phyloP scores from a whole-genome alignment of 2,888 invertebrate species.

The Lottia gigantea region DNA sequence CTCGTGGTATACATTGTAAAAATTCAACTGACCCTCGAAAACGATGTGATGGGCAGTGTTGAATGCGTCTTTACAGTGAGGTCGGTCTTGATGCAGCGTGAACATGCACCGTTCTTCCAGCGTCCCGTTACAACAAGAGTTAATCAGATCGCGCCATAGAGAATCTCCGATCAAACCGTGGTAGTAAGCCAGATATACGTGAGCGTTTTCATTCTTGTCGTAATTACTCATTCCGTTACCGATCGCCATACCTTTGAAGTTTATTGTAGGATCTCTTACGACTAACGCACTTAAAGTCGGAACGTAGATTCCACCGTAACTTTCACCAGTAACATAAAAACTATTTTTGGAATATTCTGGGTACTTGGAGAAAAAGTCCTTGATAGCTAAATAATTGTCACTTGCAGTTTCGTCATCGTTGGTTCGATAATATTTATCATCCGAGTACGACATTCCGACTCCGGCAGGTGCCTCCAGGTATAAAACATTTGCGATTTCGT shows the following conservation, averaged over 20 bases:
- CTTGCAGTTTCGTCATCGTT: conserved; percentile 67
- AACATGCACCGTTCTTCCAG: conserved; percentile 5
- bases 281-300: conserved; percentile 68
- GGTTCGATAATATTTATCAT: conserved; percentile 67
- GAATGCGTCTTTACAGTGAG: not conserved
- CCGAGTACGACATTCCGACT: conserved; percentile 71
- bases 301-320: conserved; percentile 71
- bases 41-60: not conserved
- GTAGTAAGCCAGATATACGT: conserved; percentile 67
- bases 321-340: conserved; percentile 71
- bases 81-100: not conserved
- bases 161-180: conserved; percentile 66
- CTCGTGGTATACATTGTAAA: not conserved
- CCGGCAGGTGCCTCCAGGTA: conserved; percentile 71
- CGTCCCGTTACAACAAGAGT: conserved; percentile 43
- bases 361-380: conserved; percentile 69
- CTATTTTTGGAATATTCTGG: conserved; percentile 67
- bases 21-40: not conserved
- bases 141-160: conserved; percentile 30
- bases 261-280: conserved; percentile 58
- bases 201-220: conserved; percentile 59
- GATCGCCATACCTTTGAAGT: conserved; percentile 68
- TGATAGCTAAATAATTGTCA: conserved; percentile 70
- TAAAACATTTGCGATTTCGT: conserved; percentile 69
- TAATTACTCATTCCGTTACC: conserved; percentile 70